A percentile compares a stretch with the other conserved stretches of the same genome.
Evolutionary conservation across 35 echinoderm and acorn worm genomes (phyloP).

Genomic region (Hemicentrotus pulcherrimus): DNA sequence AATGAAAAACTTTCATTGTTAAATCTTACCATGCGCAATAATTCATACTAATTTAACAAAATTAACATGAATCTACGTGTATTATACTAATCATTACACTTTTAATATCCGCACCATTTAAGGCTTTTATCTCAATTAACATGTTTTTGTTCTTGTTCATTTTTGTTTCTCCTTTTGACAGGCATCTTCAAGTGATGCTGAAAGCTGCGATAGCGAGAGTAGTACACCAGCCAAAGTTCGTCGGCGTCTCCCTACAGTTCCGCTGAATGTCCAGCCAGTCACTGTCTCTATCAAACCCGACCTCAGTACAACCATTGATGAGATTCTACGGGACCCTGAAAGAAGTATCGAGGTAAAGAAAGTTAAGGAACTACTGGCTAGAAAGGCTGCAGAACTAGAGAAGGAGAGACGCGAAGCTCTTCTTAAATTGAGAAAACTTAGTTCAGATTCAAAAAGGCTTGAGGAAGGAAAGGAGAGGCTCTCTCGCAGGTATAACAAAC

Average conservation of each 20-base stretch:
- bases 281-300: slow-evolving; percentile 27
- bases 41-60: too few relatives aligned
- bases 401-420: slow-evolving; percentile 69
- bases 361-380: slow-evolving; percentile 76
- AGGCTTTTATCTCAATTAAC: too few relatives aligned
- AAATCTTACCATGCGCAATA: too few relatives aligned
- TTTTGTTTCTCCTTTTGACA: slow-evolving; percentile 42
- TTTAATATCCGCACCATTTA: too few relatives aligned
- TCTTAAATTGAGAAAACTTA: slow-evolving; percentile 59
- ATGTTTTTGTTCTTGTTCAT: too few relatives aligned
- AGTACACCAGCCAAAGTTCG: slow-evolving; percentile 73
- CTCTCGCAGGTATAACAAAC: slow-evolving; percentile 50
- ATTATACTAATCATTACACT: too few relatives aligned
- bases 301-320: slow-evolving; percentile 24
- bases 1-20: too few relatives aligned
- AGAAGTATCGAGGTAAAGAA: slow-evolving; percentile 78
- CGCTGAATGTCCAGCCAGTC: slow-evolving; percentile 61
- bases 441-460: slow-evolving; percentile 51
- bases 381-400: slow-evolving; percentile 88
- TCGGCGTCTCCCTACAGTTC: slow-evolving; percentile 75
- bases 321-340: slow-evolving; percentile 56
- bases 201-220: slow-evolving; percentile 83
- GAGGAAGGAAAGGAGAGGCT: slow-evolving; percentile 58
- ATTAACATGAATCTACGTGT: too few relatives aligned
- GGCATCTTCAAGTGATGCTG: slow-evolving; percentile 85